These are phyloP conservation scores for Drosophila macrospina DNA, from an alignment of 2,888 invertebrate genomes.

Conservation along the genomic window DNA sequence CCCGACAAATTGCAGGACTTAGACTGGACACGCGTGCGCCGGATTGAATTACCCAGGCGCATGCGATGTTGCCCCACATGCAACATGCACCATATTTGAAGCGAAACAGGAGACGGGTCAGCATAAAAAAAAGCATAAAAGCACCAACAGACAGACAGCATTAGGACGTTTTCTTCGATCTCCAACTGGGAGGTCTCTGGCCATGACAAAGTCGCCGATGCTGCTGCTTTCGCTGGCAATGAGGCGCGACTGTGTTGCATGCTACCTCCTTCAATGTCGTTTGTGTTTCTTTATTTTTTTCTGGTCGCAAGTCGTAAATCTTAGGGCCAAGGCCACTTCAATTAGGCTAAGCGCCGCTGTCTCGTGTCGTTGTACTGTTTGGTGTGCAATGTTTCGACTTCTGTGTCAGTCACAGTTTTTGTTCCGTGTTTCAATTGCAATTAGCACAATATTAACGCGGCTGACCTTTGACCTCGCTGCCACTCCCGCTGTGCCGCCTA, in stretches of 20 bases:
- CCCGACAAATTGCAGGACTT: conserved; percentile 44
- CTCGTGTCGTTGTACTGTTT: conserved; percentile 48
- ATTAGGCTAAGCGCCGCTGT: conserved; percentile 73
- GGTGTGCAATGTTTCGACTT: conserved; percentile 45
- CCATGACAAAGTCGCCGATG: conserved; percentile 18
- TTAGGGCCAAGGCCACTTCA: conserved; percentile 64
- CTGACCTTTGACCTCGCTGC: conserved; percentile 82
- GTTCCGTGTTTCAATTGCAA: conserved; percentile 61
- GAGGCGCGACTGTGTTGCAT: conserved; percentile 28
- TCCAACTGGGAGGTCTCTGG: conserved; percentile 43
- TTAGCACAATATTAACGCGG: conserved; percentile 76
- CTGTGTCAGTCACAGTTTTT: conserved; percentile 41
- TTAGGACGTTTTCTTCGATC: conserved; percentile 27
- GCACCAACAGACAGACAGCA: conserved; percentile 22
- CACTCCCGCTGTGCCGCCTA: conserved; percentile 65
- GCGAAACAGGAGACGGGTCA: conserved; percentile 55
- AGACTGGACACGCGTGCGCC: conserved; percentile 72
- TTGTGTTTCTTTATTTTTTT: not conserved
- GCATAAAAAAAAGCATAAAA: conserved; percentile 37
- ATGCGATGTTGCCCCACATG: conserved; percentile 48
- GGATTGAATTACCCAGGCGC: conserved; percentile 65
- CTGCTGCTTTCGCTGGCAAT: conserved; percentile 55
- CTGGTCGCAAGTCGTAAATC: conserved; percentile 60
- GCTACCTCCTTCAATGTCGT: conserved; percentile 37
- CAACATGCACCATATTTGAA: conserved; percentile 7